phyloP scores from a whole-genome alignment of 2,797 vertebrate genomes.

The Helarctos malayanus region DNA sequence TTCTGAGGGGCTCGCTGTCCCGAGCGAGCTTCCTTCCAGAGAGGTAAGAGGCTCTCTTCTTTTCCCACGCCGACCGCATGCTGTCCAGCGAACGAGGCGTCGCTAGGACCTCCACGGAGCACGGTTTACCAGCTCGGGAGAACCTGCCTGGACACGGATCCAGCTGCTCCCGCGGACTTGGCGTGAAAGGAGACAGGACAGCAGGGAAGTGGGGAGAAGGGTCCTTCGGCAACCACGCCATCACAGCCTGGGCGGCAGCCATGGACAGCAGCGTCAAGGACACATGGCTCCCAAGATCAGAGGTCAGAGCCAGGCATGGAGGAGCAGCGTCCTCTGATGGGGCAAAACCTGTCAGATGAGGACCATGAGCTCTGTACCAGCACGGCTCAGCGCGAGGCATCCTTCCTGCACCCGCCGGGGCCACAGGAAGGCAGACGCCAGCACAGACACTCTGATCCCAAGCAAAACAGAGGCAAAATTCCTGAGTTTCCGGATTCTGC shows the following conservation, averaged over 20 bases:
- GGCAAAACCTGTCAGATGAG: neutral
- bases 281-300: neutral
- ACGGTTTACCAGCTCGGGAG: neutral
- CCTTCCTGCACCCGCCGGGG: neutral
- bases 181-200: neutral
- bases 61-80: too few species aligned
- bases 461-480: constrained; percentile 40
- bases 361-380: neutral
- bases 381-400: neutral
- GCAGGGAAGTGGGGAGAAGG: neutral
- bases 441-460: neutral
- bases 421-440: neutral
- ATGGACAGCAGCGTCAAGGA: accelerated
- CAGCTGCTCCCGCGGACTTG: neutral
- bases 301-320: accelerated
- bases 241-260: neutral
- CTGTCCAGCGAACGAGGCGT: accelerated
- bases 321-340: accelerated
- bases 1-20: neutral
- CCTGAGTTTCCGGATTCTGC: constrained; percentile 57
- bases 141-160: neutral
- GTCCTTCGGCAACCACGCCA: accelerated
- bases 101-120: neutral
- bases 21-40: neutral
- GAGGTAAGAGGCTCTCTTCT: too few species aligned